phyloP scores from a whole-genome alignment of 2,113 vertebrate genomes.

The Cebidichthys violaceus region DNA sequence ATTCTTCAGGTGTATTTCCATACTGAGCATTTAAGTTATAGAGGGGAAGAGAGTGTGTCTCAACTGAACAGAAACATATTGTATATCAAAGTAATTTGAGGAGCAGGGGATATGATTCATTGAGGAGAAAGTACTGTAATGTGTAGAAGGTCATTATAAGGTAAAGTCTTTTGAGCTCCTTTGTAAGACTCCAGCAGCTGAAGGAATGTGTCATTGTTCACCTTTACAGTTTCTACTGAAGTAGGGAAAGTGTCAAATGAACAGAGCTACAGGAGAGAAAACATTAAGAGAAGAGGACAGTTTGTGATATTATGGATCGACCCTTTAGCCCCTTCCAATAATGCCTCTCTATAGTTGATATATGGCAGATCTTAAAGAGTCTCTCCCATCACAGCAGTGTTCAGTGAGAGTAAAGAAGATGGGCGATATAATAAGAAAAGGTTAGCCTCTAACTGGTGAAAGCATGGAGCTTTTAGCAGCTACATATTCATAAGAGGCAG shows the following conservation, averaged over 20 bases:
- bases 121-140: neutral
- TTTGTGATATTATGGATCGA: constrained; percentile 10
- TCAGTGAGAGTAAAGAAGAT: constrained; percentile 18
- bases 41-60: neutral
- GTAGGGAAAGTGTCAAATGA: constrained; percentile 21
- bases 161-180: constrained; percentile 12
- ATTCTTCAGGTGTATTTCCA: neutral
- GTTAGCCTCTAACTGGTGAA: neutral
- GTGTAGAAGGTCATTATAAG: constrained; percentile 9
- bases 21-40: neutral
- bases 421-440: neutral
- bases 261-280: constrained; percentile 11
- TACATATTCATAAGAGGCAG: neutral
- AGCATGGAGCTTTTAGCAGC: neutral
- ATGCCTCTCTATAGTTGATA: neutral
- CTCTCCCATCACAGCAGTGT: neutral
- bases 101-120: neutral
- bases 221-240: constrained; percentile 31
- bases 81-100: neutral
- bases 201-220: constrained; percentile 33
- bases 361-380: neutral
- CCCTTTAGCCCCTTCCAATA: neutral
- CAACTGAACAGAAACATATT: neutral
- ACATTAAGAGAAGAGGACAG: neutral
- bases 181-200: constrained; percentile 14